Evolutionary conservation across 2,797 vertebrate species (phyloP).

Genomic region (Sebastes matsubarae): DNA sequence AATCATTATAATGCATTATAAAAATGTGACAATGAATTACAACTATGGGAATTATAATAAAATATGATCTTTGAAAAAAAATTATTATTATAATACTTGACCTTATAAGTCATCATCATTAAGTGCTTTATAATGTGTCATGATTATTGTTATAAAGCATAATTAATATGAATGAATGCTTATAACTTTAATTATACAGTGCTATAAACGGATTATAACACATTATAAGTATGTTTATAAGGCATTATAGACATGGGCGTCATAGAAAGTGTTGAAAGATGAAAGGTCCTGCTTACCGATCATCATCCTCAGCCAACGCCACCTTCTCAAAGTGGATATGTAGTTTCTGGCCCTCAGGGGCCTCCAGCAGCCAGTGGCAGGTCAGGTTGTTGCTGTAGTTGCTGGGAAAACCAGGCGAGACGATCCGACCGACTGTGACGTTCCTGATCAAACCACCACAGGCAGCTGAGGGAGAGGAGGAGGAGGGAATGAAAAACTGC

Average conservation of each 20-base stretch:
- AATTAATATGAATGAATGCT: too few relatives aligned
- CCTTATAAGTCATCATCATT: too few relatives aligned
- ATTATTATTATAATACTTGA: too few relatives aligned
- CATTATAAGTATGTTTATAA: not conserved
- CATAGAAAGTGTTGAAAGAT: not conserved
- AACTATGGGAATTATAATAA: too few relatives aligned
- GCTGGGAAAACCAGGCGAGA: conserved; percentile 91
- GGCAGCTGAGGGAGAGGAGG: conserved; percentile 77
- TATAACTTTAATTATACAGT: too few relatives aligned
- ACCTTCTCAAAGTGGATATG: conserved; percentile 97
- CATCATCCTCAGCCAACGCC: conserved; percentile 92
- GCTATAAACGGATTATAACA: not conserved
- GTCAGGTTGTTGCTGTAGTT: conserved; percentile 98
- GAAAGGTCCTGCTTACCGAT: conserved; percentile 81
- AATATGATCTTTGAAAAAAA: too few relatives aligned
- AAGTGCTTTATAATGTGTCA: too few relatives aligned
- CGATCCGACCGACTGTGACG: conserved; percentile 85
- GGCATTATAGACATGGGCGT: not conserved
- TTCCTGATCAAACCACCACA: conserved; percentile 90
- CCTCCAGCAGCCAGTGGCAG: conserved; percentile 93
- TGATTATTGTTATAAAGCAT: too few relatives aligned
- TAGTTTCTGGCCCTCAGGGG: conserved; percentile 83
- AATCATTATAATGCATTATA: too few relatives aligned
- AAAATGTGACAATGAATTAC: too few relatives aligned
- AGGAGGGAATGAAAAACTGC: not conserved